These are phyloP conservation scores for Bovichtus diacanthus DNA, from an alignment of 2,797 vertebrate species.

Conservation along the genomic window DNA sequence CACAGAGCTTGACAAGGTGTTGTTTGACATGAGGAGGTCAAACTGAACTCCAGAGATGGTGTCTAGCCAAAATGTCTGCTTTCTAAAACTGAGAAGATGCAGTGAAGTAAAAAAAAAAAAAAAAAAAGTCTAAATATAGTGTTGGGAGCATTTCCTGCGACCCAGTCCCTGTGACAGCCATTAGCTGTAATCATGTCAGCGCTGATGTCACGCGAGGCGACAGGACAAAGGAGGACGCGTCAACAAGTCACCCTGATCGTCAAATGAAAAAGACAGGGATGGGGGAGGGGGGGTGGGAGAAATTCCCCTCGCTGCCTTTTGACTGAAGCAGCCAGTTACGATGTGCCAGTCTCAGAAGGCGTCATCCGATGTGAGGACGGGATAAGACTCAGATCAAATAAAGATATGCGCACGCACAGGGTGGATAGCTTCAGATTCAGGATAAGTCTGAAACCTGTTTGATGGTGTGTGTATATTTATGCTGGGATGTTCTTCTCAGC, in stretches of 20 bases:
- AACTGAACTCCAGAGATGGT: constrained; percentile 37
- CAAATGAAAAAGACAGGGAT: constrained; percentile 65
- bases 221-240: constrained; percentile 78
- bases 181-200: constrained; percentile 82
- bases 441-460: constrained; percentile 68
- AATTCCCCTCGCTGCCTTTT: constrained; percentile 36
- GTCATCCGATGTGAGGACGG: constrained; percentile 54
- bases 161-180: constrained; percentile 70
- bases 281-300: not conserved
- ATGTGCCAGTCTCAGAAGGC: constrained; percentile 55
- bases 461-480: constrained; percentile 70
- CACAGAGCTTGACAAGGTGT: constrained; percentile 12
- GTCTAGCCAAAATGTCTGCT: constrained; percentile 47
- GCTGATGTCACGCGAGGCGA: constrained; percentile 73
- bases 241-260: constrained; percentile 72
- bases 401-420: constrained; percentile 61
- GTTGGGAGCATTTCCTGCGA: constrained; percentile 44
- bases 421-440: constrained; percentile 61
- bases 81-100: constrained; percentile 43
- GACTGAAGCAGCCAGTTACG: constrained; percentile 72
- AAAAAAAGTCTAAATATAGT: constrained; percentile 70
- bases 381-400: constrained; percentile 66
- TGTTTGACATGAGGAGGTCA: constrained; percentile 47
- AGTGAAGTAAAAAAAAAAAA: constrained; percentile 16
- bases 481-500: constrained; percentile 65